These are phyloP conservation scores for Corvus hawaiiensis DNA, from an alignment of 2,113 vertebrate species.

Conservation along the genomic window DNA sequence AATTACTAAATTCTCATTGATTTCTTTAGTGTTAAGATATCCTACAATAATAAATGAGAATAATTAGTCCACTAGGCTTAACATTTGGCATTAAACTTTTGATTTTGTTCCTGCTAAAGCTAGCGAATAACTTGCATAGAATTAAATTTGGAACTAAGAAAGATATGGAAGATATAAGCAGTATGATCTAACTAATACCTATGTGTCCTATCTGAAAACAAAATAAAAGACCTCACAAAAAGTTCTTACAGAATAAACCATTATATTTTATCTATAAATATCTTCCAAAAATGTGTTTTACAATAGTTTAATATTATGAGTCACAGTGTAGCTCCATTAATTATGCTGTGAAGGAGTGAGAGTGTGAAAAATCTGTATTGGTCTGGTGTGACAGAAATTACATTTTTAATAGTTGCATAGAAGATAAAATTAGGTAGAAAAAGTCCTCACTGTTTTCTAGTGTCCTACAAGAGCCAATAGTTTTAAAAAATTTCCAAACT, in stretches of 20 bases:
- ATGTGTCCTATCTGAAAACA: background rate
- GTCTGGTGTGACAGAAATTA: background rate
- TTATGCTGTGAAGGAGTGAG: background rate
- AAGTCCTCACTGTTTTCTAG: background rate
- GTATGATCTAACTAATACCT: background rate
- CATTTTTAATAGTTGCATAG: background rate
- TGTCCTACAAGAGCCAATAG: background rate
- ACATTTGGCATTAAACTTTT: background rate
- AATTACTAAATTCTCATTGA: background rate
- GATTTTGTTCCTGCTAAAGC: background rate
- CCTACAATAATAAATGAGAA: background rate
- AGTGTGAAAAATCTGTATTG: background rate
- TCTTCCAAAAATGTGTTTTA: background rate
- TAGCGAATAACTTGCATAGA: background rate
- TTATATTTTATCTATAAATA: background rate
- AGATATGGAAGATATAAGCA: background rate
- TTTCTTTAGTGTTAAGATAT: background rate
- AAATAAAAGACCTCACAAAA: fast-evolving
- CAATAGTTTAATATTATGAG: background rate
- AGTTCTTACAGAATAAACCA: background rate
- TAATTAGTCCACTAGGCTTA: background rate
- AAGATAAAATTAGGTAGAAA: background rate
- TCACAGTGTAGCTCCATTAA: background rate
- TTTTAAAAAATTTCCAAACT: background rate
- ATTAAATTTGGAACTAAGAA: background rate